phyloP scores from a whole-genome alignment of 2,888 invertebrate genomes.

The Zhengitettix transpicula region DNA sequence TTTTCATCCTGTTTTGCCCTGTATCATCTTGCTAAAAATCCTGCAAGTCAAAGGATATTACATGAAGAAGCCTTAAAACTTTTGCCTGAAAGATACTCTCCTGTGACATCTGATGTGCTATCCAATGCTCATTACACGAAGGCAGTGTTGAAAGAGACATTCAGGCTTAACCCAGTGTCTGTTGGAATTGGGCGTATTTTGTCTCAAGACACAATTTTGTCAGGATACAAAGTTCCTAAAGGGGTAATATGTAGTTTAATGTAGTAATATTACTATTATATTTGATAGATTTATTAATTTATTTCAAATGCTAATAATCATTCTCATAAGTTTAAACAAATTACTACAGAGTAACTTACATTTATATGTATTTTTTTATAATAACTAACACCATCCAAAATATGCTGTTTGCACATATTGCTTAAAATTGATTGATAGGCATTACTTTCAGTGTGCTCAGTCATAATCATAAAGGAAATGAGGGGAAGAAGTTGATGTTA shows the following conservation, averaged over 20 bases:
- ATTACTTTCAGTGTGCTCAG: too few relatives aligned
- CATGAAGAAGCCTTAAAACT: constrained; percentile 42
- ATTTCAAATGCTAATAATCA: too few relatives aligned
- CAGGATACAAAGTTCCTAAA: constrained; percentile 57
- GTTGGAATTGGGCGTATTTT: constrained; percentile 65
- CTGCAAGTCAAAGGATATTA: constrained; percentile 46
- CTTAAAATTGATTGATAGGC: too few relatives aligned
- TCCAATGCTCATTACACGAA: constrained; percentile 52
- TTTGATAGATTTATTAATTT: too few relatives aligned
- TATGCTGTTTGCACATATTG: too few relatives aligned
- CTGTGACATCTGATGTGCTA: constrained; percentile 39
- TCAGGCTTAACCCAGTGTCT: constrained; percentile 67
- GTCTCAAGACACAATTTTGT: constrained; percentile 48
- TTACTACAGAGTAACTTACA: too few relatives aligned
- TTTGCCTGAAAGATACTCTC: constrained; percentile 32
- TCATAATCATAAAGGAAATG: too few relatives aligned
- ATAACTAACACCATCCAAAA: too few relatives aligned
- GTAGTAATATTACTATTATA: too few relatives aligned
- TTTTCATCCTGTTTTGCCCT: constrained; percentile 60
- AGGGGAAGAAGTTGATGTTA: too few relatives aligned
- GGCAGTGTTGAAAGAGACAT: constrained; percentile 68
- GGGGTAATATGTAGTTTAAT: constrained; percentile 27
- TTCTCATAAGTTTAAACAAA: too few relatives aligned
- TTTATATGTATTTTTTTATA: too few relatives aligned
- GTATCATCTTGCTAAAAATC: constrained; percentile 61